Conservation (phyloP, 2,797 vertebrate species). For the Carduelis carduelis region DNA sequence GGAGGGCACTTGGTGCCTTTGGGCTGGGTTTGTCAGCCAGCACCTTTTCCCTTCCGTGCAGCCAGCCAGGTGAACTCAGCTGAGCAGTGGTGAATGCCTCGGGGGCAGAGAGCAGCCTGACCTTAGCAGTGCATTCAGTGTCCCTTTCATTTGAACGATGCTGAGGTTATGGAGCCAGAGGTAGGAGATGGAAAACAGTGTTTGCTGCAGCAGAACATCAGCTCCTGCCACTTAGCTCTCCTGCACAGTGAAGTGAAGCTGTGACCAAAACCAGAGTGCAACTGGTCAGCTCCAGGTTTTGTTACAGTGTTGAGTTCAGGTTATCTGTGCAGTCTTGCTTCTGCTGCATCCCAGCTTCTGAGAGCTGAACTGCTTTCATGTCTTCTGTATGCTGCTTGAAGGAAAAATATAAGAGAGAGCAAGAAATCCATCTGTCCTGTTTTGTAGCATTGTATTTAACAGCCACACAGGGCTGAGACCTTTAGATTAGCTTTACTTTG, state of each 20-base stretch:
- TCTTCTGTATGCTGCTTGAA: not conserved
- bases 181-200: not conserved
- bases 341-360: not conserved
- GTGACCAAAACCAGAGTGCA: not conserved
- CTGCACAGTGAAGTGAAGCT: not conserved
- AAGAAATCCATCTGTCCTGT: not conserved
- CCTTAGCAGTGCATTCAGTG: not conserved
- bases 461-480: rapidly evolving
- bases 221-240: not conserved
- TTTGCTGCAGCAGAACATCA: not conserved
- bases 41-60: not conserved
- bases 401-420: not conserved
- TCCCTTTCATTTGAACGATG: not conserved
- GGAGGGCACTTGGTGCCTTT: not conserved
- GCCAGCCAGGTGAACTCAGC: not conserved
- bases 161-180: not conserved
- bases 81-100: not conserved
- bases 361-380: not conserved
- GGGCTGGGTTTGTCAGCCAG: not conserved
- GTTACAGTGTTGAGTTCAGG: not conserved
- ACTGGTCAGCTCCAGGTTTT: not conserved
- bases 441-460: not conserved
- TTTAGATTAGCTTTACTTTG: not conserved
- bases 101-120: not conserved
- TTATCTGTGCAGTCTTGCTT: not conserved